A percentile compares a stretch with the other conserved stretches of the same genome.
These are phyloP conservation scores for Pseudochirops cupreus DNA, from an alignment of 2,797 vertebrate species.

Conservation along the genomic window DNA sequence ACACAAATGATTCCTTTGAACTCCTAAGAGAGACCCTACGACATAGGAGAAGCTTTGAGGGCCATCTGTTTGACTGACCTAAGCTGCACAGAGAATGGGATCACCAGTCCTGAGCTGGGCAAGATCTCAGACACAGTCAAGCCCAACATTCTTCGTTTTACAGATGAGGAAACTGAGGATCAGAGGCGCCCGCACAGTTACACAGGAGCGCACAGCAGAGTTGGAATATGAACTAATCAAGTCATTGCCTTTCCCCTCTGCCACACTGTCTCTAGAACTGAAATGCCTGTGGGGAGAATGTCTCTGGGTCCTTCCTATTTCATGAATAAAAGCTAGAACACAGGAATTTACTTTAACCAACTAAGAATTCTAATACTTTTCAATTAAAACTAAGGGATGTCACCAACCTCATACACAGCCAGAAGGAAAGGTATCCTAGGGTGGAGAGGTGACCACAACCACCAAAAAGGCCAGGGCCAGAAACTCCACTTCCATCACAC, in stretches of 20 bases:
- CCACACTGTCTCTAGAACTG: neutral
- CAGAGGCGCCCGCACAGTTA: neutral
- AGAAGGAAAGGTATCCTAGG: neutral
- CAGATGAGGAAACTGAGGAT: neutral
- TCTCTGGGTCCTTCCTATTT: neutral
- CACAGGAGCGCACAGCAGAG: neutral
- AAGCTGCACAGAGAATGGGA: neutral
- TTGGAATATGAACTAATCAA: neutral
- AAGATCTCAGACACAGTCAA: neutral
- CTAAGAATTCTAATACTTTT: neutral
- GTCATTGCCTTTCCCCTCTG: neutral
- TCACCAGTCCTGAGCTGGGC: neutral
- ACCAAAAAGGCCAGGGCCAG: neutral
- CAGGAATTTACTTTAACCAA: neutral
- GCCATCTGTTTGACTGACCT: neutral
- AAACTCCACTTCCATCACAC: neutral
- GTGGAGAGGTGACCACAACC: neutral
- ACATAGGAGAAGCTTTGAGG: neutral
- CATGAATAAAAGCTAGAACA: neutral
- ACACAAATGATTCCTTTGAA: neutral
- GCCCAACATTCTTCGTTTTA: neutral
- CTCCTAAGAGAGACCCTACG: too few relatives aligned
- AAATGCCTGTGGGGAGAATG: neutral
- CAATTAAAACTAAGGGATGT: neutral
- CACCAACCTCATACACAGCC: neutral